A percentile compares a stretch with the other conserved stretches of the same genome.
Evolutionary conservation across 2,888 invertebrate genomes (phyloP).

Genomic region (Camptogramma bilineatum): DNA sequence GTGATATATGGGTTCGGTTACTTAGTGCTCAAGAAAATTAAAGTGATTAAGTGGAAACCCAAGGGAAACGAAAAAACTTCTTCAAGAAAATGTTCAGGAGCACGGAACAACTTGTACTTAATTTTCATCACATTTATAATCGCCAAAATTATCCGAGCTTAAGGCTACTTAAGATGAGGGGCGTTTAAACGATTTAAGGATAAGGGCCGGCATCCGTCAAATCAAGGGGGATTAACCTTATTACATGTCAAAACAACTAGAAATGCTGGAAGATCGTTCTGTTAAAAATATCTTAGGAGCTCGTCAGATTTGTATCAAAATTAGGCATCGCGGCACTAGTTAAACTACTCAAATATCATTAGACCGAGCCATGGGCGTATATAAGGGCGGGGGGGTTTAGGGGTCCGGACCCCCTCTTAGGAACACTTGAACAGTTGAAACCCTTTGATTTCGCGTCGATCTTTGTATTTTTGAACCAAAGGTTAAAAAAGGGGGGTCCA

Average conservation of each 20-base stretch:
- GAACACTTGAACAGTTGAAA: too few species aligned
- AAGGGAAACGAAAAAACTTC: background rate
- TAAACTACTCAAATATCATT: too few species aligned
- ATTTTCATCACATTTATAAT: conserved; percentile 2
- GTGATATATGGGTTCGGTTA: background rate
- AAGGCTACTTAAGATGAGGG: conserved; percentile 1
- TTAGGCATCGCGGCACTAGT: too few species aligned
- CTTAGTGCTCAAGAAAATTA: background rate
- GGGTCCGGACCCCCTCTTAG: too few species aligned
- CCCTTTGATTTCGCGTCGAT: too few species aligned
- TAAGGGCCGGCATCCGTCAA: background rate
- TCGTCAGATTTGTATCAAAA: too few species aligned
- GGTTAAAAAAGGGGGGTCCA: too few species aligned
- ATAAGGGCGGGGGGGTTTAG: too few species aligned
- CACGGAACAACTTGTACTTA: background rate
- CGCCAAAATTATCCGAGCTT: background rate
- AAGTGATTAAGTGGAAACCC: background rate
- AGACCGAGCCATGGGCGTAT: too few species aligned
- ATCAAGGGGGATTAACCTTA: background rate
- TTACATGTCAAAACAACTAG: background rate
- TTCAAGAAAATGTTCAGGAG: background rate
- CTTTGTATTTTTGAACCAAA: too few species aligned
- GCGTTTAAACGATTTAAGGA: background rate
- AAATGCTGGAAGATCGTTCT: background rate
- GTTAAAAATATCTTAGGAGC: too few species aligned